A percentile compares a stretch with the other conserved stretches of the same genome.
Evolutionary conservation across 92 coral and sea anemone species (phyloP).

Genomic region (Montipora capitata): DNA sequence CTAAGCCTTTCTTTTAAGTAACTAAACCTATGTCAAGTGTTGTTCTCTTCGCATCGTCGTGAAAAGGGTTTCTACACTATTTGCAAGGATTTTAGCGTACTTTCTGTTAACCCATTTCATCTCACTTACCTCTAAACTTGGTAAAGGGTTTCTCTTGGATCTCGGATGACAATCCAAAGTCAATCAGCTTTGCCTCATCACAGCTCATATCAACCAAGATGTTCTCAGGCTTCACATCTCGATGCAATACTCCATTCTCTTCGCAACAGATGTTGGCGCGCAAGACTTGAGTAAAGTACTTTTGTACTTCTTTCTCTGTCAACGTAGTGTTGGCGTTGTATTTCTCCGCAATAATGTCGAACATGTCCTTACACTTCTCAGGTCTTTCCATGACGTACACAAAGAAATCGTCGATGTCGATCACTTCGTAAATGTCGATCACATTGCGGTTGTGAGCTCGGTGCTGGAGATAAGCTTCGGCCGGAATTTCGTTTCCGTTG

Average conservation of each 20-base stretch:
- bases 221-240: constrained; percentile 42
- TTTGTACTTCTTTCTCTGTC: constrained; percentile 16
- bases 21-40: no score
- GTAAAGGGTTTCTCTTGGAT: constrained; percentile 20
- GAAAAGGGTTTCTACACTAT: background rate
- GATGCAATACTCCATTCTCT: constrained; percentile 26
- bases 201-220: constrained; percentile 30
- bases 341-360: constrained; percentile 9
- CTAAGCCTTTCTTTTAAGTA: no score
- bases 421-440: constrained; percentile 22
- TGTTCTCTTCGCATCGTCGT: no score
- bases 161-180: constrained; percentile 43
- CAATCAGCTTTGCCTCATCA: constrained; percentile 47
- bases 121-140: constrained; percentile 21
- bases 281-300: constrained; percentile 27
- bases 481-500: constrained; percentile 6
- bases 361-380: constrained; percentile 27
- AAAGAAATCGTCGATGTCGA: constrained; percentile 9
- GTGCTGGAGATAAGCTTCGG: constrained; percentile 19
- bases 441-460: constrained; percentile 16
- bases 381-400: constrained; percentile 43
- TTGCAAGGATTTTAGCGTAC: background rate
- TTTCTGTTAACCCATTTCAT: background rate
- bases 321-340: background rate
- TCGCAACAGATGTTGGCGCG: constrained; percentile 38